A percentile compares a stretch with the other conserved stretches of the same genome.
Evolutionary conservation across 2,888 invertebrate species (phyloP).

Genomic region (Drosophila demipolita): DNA sequence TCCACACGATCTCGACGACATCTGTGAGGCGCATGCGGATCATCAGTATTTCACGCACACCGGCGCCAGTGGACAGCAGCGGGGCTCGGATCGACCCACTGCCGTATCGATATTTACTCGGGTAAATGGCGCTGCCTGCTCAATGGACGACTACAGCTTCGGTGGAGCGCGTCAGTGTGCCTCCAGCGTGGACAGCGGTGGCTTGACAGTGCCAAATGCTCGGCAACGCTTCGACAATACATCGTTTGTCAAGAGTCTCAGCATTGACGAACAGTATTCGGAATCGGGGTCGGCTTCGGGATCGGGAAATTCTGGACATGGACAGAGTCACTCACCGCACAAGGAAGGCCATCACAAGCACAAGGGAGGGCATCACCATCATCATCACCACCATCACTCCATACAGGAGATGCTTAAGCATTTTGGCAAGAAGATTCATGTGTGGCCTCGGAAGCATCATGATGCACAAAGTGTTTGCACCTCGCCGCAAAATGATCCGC

Average conservation of each 20-base stretch:
- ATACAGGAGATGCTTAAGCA: slow-evolving; percentile 92
- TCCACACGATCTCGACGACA: slow-evolving; percentile 85
- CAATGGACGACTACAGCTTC: slow-evolving; percentile 82
- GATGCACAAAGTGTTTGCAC: slow-evolving; percentile 85
- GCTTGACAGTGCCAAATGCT: slow-evolving; percentile 27
- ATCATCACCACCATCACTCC: slow-evolving; percentile 87
- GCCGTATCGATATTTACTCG: slow-evolving; percentile 84
- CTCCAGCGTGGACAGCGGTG: slow-evolving; percentile 62
- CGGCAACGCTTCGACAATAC: slow-evolving; percentile 83
- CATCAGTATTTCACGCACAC: slow-evolving; percentile 85
- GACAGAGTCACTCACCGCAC: slow-evolving; percentile 45
- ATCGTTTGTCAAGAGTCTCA: slow-evolving; percentile 83
- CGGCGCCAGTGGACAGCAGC: slow-evolving; percentile 75
- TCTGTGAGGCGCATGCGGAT: slow-evolving; percentile 84
- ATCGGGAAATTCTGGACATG: not conserved
- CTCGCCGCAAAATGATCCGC: slow-evolving; percentile 85
- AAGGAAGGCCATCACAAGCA: slow-evolving; percentile 67
- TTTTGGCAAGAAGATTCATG: slow-evolving; percentile 90
- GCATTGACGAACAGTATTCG: slow-evolving; percentile 73
- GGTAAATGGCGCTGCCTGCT: slow-evolving; percentile 79
- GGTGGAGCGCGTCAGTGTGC: slow-evolving; percentile 57
- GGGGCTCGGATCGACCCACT: slow-evolving; percentile 80
- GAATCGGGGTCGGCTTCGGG: not conserved
- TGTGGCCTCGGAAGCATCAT: slow-evolving; percentile 89
- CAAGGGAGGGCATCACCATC: slow-evolving; percentile 47